Conservation (phyloP, 2,113 vertebrate species). For the Lagenorhynchus albirostris region DNA sequence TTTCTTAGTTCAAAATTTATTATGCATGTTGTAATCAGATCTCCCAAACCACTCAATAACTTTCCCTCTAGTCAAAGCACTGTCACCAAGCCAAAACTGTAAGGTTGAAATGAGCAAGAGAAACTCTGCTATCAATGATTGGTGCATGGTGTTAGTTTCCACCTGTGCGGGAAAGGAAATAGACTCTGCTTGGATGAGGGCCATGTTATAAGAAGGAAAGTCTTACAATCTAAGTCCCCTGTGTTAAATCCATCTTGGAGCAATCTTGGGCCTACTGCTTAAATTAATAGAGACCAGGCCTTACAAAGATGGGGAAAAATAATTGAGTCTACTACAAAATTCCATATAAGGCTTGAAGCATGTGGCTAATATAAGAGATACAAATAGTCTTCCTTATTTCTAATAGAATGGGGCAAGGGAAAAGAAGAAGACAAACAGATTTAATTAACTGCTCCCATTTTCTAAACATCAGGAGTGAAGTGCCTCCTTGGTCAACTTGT, state of each 20-base stretch:
- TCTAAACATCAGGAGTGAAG: background rate
- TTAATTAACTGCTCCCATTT: background rate
- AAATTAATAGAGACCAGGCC: background rate
- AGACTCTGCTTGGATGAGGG: background rate
- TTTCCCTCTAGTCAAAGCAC: background rate
- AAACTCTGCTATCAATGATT: background rate
- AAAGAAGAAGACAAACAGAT: background rate
- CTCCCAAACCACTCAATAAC: background rate
- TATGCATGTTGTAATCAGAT: slow-evolving; percentile 7
- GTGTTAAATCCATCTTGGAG: background rate
- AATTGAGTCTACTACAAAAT: background rate
- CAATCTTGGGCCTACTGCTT: background rate
- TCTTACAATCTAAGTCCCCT: background rate
- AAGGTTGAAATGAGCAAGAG: background rate
- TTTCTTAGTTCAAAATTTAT: slow-evolving; percentile 41
- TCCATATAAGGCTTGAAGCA: background rate
- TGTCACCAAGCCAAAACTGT: background rate
- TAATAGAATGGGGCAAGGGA: background rate
- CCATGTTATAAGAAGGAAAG: background rate
- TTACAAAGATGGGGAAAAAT: background rate
- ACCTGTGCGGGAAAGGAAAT: background rate
- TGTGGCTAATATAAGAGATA: background rate
- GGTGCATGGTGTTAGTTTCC: background rate
- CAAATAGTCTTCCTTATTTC: background rate
- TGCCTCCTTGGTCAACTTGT: background rate